phyloP scores from a whole-genome alignment of 2,888 invertebrate species.

The Archaeoteleia sp. region DNA sequence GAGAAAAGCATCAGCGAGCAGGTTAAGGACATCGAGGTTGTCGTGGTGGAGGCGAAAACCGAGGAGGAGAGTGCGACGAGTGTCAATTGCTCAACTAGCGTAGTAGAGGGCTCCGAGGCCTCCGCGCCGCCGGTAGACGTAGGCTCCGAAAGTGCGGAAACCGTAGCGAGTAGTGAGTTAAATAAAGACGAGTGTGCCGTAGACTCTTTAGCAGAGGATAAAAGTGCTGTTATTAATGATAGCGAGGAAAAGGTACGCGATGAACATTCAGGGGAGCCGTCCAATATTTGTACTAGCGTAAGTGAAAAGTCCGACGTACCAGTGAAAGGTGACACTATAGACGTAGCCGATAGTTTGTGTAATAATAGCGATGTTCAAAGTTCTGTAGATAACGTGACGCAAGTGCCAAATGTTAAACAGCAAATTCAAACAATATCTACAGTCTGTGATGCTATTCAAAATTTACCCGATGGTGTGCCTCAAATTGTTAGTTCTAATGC shows the following conservation, averaged over 20 bases:
- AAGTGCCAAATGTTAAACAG: constrained; percentile 74
- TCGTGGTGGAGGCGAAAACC: constrained; percentile 28
- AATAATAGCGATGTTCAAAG: constrained; percentile 71
- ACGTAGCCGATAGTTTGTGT: constrained; percentile 71
- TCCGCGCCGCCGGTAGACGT: constrained; percentile 51
- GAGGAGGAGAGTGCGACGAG: constrained; percentile 56
- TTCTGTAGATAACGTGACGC: constrained; percentile 72
- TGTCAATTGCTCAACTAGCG: constrained; percentile 72
- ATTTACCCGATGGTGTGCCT: constrained; percentile 72
- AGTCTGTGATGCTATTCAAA: constrained; percentile 82
- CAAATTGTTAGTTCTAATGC: constrained; percentile 71
- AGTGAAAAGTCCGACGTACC: constrained; percentile 68
- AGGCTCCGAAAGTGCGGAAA: constrained; percentile 57
- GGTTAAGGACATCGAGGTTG: constrained; percentile 34
- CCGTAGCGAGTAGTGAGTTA: constrained; percentile 65
- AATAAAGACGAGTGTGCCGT: constrained; percentile 62
- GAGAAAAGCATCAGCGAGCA: constrained; percentile 23
- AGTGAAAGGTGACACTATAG: constrained; percentile 61
- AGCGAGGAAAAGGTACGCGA: constrained; percentile 67
- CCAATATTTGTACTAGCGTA: constrained; percentile 74
- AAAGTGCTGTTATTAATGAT: constrained; percentile 71
- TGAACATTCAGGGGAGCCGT: constrained; percentile 71
- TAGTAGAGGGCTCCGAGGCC: constrained; percentile 62
- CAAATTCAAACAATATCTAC: constrained; percentile 83
- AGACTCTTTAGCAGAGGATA: constrained; percentile 59